These are phyloP conservation scores for Epinotia nisella DNA, from an alignment of 2,888 invertebrate genomes.

Conservation along the genomic window DNA sequence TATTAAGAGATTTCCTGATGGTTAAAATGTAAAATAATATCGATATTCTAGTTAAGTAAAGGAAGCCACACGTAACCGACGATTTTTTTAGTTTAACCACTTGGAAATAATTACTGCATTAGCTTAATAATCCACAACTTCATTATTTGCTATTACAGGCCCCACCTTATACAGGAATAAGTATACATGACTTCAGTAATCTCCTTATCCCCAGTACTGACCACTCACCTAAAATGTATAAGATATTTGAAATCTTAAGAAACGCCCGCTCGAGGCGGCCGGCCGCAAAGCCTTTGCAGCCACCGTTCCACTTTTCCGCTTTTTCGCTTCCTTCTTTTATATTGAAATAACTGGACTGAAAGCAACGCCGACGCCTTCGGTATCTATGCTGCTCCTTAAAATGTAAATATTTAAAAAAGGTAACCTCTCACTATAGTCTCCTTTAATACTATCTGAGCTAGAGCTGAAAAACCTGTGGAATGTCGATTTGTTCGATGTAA, in stretches of 20 bases:
- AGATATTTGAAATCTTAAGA: constrained; percentile 41
- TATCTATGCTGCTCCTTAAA: constrained; percentile 28
- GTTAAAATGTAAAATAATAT: too few species aligned
- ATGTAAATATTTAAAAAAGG: constrained; percentile 23
- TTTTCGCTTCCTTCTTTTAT: constrained; percentile 52
- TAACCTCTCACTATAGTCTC: neutral
- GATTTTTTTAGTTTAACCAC: too few species aligned
- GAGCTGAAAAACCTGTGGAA: too few species aligned
- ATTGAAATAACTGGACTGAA: constrained; percentile 52
- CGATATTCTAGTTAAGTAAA: too few species aligned
- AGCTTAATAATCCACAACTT: too few species aligned
- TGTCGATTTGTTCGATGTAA: too few species aligned
- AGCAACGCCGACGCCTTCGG: constrained; percentile 47
- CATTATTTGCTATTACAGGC: too few species aligned
- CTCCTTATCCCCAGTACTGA: constrained; percentile 18
- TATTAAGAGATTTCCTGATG: too few species aligned
- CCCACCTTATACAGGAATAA: too few species aligned
- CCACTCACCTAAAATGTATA: constrained; percentile 43
- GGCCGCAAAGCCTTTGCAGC: constrained; percentile 55
- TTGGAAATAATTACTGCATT: too few species aligned
- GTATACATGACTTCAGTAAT: neutral
- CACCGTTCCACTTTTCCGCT: constrained; percentile 52
- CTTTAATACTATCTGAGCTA: neutral
- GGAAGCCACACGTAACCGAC: too few species aligned
- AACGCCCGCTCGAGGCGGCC: constrained; percentile 49